Conservation (phyloP, 2,888 invertebrate genomes). For the Aricia artaxerxes region DNA sequence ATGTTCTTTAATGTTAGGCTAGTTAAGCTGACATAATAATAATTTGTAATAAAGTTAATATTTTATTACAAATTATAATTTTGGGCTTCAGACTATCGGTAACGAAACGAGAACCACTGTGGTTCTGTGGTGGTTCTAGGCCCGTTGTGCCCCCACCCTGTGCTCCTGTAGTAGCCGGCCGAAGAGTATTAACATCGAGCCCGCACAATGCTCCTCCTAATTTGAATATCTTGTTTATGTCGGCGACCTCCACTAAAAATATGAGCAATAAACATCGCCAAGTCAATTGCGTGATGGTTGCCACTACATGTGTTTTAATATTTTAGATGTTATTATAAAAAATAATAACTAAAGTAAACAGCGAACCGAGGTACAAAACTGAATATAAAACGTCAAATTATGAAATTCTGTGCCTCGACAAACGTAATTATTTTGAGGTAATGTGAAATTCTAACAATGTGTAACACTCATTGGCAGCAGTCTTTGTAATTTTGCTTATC, state of each 20-base stretch:
- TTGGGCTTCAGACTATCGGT: background rate
- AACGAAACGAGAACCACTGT: background rate
- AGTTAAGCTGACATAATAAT: too few species aligned
- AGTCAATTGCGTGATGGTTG: slow-evolving; percentile 55
- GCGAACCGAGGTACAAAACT: too few species aligned
- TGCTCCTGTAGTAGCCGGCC: slow-evolving; percentile 51
- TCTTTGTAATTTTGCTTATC: too few species aligned
- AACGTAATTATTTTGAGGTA: too few species aligned
- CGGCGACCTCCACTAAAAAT: slow-evolving; percentile 71
- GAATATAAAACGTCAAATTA: too few species aligned
- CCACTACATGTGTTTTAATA: slow-evolving; percentile 30
- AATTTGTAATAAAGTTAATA: too few species aligned
- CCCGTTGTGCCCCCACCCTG: slow-evolving; percentile 46
- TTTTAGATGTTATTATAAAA: background rate
- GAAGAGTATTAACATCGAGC: slow-evolving; percentile 62
- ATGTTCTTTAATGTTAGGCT: too few species aligned
- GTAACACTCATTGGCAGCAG: too few species aligned
- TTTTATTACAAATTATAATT: too few species aligned
- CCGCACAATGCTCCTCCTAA: slow-evolving; percentile 71
- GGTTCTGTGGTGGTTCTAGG: background rate
- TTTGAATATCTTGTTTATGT: slow-evolving; percentile 71
- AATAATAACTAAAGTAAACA: too few species aligned
- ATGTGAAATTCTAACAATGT: too few species aligned
- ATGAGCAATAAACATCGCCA: slow-evolving; percentile 65
- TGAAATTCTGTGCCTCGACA: too few species aligned